A percentile compares a stretch with the other conserved stretches of the same genome.
Conservation (phyloP, 1,140 invertebrate genomes). For the Magallana gigas region DNA sequence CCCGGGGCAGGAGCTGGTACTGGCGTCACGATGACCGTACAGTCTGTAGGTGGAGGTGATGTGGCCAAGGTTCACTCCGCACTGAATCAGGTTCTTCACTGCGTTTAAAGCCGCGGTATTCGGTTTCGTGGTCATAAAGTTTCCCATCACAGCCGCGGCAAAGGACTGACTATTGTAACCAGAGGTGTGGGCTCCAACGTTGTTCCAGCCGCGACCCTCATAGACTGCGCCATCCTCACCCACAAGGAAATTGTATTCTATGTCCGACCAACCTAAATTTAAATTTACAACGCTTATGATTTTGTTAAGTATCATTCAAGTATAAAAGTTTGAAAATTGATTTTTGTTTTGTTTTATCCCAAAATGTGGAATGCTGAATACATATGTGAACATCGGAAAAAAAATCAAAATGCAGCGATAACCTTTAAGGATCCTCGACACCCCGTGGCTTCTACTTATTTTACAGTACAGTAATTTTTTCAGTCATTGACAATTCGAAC, state of each 20-base stretch:
- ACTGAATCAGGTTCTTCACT: constrained; percentile 62
- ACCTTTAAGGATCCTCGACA: too few species aligned
- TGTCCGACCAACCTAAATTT: constrained; percentile 52
- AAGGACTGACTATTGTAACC: constrained; percentile 82
- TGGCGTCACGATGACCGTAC: constrained; percentile 66
- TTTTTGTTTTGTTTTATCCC: too few species aligned
- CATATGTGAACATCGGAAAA: too few species aligned
- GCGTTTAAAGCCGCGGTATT: constrained; percentile 58
- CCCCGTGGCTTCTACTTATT: too few species aligned
- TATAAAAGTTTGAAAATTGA: too few species aligned
- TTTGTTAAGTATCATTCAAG: too few species aligned
- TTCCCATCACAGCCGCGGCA: constrained; percentile 82
- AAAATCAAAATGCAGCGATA: too few species aligned
- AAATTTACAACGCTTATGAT: too few species aligned
- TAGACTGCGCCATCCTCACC: constrained; percentile 71
- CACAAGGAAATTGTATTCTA: constrained; percentile 70
- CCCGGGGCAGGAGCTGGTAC: constrained; percentile 64
- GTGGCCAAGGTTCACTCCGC: constrained; percentile 58
- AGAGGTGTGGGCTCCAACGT: constrained; percentile 74
- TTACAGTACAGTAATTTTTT: too few species aligned
- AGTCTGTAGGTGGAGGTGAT: constrained; percentile 60
- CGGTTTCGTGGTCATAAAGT: constrained; percentile 60
- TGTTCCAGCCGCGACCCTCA: constrained; percentile 65
- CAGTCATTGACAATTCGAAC: too few species aligned
- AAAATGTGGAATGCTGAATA: too few species aligned